Evolutionary conservation across 2,888 invertebrate species (phyloP), one percentile per base, ranked within the genome.

Genomic region (Seira ritae): DNA sequence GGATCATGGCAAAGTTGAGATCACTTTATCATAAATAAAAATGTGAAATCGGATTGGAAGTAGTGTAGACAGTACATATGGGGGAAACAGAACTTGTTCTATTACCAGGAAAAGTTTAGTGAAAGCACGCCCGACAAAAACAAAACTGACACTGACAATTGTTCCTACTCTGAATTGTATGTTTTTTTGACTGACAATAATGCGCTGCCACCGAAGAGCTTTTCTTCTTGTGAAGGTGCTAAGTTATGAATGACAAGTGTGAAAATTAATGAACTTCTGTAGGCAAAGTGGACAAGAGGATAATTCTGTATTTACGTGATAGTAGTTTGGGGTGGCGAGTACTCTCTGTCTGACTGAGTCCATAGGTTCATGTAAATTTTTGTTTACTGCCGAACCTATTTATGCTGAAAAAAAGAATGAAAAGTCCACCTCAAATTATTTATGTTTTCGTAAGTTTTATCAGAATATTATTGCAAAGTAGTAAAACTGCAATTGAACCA

Each of bases 191-290:
- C 2, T 31, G 31, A 31, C 8, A 8, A 31, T 31, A 8, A 31
- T 31, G 31, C 31, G 3, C 2, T 31, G 31, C 31, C 31, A 31
- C 31, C 31, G 8, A 31, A 2, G 31, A n/a, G 2, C 8, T 31
- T 31, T 50, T 50, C 17, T 3, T 50, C 12, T 50, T 50, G 50
- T 50, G 50, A 50, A 12, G 50, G 50, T 50, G 50, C 17, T n/a
- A 50, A 50, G 15, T 50, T 8, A n/a, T 50, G 50, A 50, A 50
- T 50, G 50, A 50, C 50, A 50, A 50, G 50, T 50, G 50, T 50
- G 50, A 12, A 50, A 50, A 50, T 31, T 31, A 50, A 50, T 8
- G 50, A 3, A 50, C 31, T 31, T 31, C 8, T 3, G 3, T 50
- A 50, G 50, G 12, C 42, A 50, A 50, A 15, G 12, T 15, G 50